Percentiles rank a stretch among this genome's conserved stretches.
These are phyloP conservation scores for Drosophila anomelani DNA, from an alignment of 2,888 invertebrate species.

Conservation along the genomic window DNA sequence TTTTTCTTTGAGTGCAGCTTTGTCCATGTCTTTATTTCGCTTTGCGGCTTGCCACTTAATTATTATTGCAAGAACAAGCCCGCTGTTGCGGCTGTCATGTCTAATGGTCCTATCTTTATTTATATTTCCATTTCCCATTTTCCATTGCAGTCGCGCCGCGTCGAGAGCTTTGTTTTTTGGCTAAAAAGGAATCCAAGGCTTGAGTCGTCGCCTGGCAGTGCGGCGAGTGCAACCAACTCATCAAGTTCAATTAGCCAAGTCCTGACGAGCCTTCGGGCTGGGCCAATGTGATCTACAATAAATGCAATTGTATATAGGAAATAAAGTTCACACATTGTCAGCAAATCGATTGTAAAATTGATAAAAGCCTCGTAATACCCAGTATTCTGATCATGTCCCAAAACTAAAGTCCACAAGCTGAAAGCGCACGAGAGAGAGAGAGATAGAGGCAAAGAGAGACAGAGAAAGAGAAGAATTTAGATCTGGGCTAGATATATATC, in stretches of 20 bases:
- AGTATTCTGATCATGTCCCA: conserved; percentile 14
- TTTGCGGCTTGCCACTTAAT: conserved; percentile 23
- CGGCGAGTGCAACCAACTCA: conserved; percentile 10
- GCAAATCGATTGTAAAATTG: background rate
- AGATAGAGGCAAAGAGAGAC: background rate
- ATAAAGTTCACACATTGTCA: conserved; percentile 9
- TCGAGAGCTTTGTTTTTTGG: conserved; percentile 10
- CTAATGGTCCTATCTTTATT: conserved; percentile 32
- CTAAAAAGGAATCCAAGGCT: conserved; percentile 15
- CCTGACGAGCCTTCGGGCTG: background rate
- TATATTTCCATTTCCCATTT: conserved; percentile 3
- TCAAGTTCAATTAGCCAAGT: conserved; percentile 29
- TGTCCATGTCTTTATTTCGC: conserved; percentile 6
- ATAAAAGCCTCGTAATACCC: background rate
- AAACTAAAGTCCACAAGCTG: background rate
- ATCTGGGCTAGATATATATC: conserved; percentile 30
- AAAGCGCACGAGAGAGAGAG: background rate
- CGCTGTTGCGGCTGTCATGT: conserved; percentile 20
- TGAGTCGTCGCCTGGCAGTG: conserved; percentile 3
- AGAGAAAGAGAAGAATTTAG: conserved; percentile 1
- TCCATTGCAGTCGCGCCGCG: conserved; percentile 15
- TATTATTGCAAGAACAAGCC: conserved; percentile 26
- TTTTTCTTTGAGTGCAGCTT: background rate
- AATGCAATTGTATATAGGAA: conserved; percentile 35
- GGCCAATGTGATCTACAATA: conserved; percentile 49